Conservation (phyloP, 2,888 invertebrate genomes). For the Lissonota sp. region DNA sequence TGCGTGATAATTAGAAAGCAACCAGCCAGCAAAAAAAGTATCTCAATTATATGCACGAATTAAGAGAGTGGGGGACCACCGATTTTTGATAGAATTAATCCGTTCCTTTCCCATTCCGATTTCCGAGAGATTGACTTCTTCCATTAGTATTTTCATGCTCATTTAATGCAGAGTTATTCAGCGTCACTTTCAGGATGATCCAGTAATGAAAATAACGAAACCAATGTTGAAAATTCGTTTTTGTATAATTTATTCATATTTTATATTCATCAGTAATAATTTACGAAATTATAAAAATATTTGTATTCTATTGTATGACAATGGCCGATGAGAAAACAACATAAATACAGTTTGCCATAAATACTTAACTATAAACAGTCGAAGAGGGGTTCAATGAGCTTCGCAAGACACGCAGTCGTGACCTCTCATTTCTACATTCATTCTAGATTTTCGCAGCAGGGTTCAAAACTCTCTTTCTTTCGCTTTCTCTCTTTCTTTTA, state of each 20-base stretch:
- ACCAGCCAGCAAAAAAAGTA: too few species aligned
- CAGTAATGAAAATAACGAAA: neutral
- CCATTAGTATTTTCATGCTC: too few species aligned
- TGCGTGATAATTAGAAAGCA: too few species aligned
- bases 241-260: conserved; percentile 54
- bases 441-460: conserved; percentile 7
- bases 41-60: too few species aligned
- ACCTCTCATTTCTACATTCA: conserved; percentile 8
- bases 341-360: conserved; percentile 65
- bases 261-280: conserved; percentile 43
- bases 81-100: too few species aligned
- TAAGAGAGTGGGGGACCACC: too few species aligned
- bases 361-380: conserved; percentile 67
- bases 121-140: too few species aligned
- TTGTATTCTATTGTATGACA: conserved; percentile 42
- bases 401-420: conserved; percentile 32
- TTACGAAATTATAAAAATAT: conserved; percentile 37
- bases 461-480: conserved; percentile 10
- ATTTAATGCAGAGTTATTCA: too few species aligned
- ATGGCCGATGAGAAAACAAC: conserved; percentile 34
- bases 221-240: conserved; percentile 21
- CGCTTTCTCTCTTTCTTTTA: conserved; percentile 16
- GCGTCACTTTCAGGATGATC: too few species aligned
- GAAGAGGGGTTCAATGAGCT: conserved; percentile 35
- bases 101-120: too few species aligned